A percentile compares a stretch with the other conserved stretches of the same genome.
Conservation (phyloP, 1,140 invertebrate genomes). For the Scaptodrosophila lebanonensis region DNA sequence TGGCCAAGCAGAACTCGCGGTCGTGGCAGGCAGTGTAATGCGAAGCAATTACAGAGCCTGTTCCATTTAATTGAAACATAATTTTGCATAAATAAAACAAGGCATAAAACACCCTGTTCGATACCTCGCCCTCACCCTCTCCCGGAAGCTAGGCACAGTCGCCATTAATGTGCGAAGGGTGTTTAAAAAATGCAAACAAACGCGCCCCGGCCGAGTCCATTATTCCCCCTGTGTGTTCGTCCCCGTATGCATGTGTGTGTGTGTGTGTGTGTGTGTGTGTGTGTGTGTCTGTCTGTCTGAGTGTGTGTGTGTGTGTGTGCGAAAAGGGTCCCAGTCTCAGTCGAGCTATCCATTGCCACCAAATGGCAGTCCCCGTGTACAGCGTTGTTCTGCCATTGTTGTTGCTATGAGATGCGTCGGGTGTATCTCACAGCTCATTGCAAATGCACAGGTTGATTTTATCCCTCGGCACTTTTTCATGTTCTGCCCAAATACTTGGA, state of each 20-base stretch:
- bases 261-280: no score
- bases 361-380: conserved; percentile 45
- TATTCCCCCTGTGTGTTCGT: not conserved
- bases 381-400: conserved; percentile 19
- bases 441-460: conserved; percentile 75
- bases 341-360: conserved; percentile 25
- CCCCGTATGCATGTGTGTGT: not conserved
- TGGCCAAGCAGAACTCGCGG: no score
- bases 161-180: conserved; percentile 55
- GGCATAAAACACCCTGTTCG: conserved; percentile 72
- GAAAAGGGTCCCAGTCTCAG: conserved; percentile 48
- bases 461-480: conserved; percentile 67
- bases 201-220: conserved; percentile 8
- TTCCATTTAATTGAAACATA: conserved; percentile 76
- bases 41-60: conserved; percentile 61
- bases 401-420: conserved; percentile 30
- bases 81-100: conserved; percentile 76
- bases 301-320: conserved; percentile 42
- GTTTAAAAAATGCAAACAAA: conserved; percentile 46
- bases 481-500: conserved; percentile 32
- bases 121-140: conserved; percentile 18
- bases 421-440: conserved; percentile 64
- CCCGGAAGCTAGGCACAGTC: not conserved
- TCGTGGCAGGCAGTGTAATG: conserved; percentile 38
- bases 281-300: not conserved